phyloP scores from a whole-genome alignment of 2,888 invertebrate species.

The Parthenolecanium corni region DNA sequence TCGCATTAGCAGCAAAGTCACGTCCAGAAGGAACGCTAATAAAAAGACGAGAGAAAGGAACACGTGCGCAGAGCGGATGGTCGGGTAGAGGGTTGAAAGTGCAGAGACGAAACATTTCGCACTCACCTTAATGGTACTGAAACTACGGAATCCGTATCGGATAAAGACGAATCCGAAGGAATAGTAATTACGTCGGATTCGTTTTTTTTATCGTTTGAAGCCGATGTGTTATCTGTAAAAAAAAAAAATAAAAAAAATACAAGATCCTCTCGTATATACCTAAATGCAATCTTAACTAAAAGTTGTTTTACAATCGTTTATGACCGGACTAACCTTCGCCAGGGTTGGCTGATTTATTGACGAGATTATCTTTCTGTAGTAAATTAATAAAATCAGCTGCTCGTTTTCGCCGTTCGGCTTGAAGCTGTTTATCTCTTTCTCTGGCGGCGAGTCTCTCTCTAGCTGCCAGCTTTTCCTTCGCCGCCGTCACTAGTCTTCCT shows the following conservation, averaged over 20 bases:
- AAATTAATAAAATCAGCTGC: slow-evolving; percentile 30
- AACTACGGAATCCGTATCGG: slow-evolving; percentile 15
- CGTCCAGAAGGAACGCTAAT: too few relatives aligned
- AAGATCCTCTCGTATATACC: too few relatives aligned
- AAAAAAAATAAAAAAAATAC: not conserved
- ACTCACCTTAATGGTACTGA: slow-evolving; percentile 12
- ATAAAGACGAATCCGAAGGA: slow-evolving; percentile 8
- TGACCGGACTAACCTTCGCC: not conserved
- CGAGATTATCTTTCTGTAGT: slow-evolving; percentile 24
- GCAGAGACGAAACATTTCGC: not conserved
- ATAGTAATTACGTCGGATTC: slow-evolving; percentile 11
- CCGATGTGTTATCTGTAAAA: not conserved
- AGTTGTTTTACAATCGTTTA: too few relatives aligned
- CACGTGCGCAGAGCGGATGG: too few relatives aligned
- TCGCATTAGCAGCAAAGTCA: too few relatives aligned
- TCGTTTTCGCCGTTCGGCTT: slow-evolving; percentile 31
- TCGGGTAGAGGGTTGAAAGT: too few relatives aligned
- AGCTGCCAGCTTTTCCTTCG: slow-evolving; percentile 31
- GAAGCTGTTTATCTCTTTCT: slow-evolving; percentile 31
- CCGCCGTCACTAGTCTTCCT: slow-evolving; percentile 30
- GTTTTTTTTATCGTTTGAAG: not conserved
- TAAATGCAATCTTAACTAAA: too few relatives aligned
- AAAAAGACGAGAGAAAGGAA: too few relatives aligned
- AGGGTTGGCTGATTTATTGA: not conserved
- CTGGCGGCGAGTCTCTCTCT: slow-evolving; percentile 25